These are phyloP conservation scores for Tholera decimalis DNA, from an alignment of 2,888 invertebrate species.

Conservation along the genomic window DNA sequence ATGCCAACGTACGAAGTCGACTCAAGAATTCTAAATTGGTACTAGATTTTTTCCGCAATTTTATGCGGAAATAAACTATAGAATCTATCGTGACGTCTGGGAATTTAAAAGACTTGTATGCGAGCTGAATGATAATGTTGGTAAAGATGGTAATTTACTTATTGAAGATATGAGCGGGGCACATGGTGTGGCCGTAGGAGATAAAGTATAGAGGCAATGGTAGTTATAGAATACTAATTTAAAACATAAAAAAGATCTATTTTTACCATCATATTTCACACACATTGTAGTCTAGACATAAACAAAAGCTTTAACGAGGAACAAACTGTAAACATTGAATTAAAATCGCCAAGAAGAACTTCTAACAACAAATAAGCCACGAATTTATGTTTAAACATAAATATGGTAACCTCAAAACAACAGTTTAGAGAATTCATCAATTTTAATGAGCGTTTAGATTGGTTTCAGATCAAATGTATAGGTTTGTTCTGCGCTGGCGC, in stretches of 20 bases:
- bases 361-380: slow-evolving; percentile 42
- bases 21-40: slow-evolving; percentile 32
- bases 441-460: slow-evolving; percentile 67
- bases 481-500: slow-evolving; percentile 62
- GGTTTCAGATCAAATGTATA: slow-evolving; percentile 63
- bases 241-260: slow-evolving; percentile 11
- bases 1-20: slow-evolving; percentile 6
- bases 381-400: slow-evolving; percentile 50
- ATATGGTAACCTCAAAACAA: slow-evolving; percentile 61
- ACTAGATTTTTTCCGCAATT: slow-evolving; percentile 27
- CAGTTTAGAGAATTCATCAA: slow-evolving; percentile 63
- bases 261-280: slow-evolving; percentile 26
- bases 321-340: slow-evolving; percentile 44
- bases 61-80: slow-evolving; percentile 41
- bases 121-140: slow-evolving; percentile 39
- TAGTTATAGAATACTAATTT: slow-evolving; percentile 7
- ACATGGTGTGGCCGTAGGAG: neutral
- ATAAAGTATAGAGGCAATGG: neutral
- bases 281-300: slow-evolving; percentile 23
- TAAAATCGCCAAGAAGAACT: slow-evolving; percentile 42
- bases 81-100: slow-evolving; percentile 25
- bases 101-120: slow-evolving; percentile 32
- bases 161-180: slow-evolving; percentile 14
- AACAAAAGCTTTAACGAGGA: slow-evolving; percentile 47
- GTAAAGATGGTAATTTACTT: neutral